Percentiles rank a stretch among this genome's conserved stretches.
Conservation (phyloP, 2,888 invertebrate genomes). For the Pyrrhosoma nymphula region DNA sequence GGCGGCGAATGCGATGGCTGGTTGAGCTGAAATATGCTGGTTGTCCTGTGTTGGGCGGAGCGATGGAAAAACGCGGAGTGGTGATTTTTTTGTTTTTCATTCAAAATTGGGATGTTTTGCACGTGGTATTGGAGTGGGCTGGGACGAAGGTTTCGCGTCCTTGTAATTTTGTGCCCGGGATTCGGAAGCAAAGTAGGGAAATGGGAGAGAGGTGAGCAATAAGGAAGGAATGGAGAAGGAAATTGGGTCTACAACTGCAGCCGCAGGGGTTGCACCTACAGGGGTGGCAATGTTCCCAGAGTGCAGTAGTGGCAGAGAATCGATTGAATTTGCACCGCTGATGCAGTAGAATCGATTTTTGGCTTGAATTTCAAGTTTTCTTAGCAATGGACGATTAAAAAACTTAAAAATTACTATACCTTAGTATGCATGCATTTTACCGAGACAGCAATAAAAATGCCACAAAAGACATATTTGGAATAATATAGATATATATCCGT, state of each 20-base stretch:
- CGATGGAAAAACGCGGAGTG: neutral
- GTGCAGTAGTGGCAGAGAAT: neutral
- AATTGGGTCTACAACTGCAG: neutral
- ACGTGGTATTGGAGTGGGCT: neutral
- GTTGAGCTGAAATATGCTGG: neutral
- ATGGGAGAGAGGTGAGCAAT: neutral
- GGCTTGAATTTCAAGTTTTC: neutral
- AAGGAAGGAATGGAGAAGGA: neutral
- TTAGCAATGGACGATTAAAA: no score
- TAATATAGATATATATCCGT: no score
- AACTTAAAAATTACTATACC: no score
- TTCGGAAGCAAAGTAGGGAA: neutral
- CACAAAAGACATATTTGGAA: no score
- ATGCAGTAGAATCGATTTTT: neutral
- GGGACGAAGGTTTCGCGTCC: neutral
- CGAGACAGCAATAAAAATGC: no score
- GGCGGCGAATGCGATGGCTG: neutral
- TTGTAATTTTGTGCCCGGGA: neutral
- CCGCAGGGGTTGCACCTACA: neutral
- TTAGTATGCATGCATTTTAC: no score
- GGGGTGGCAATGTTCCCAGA: neutral
- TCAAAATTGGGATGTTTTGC: slow-evolving; percentile 18
- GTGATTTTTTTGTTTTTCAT: neutral
- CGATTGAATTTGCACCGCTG: neutral
- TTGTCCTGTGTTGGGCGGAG: neutral